Evolutionary conservation across 2,113 vertebrate genomes (phyloP), one percentile per base, ranked within the genome.

Genomic region (Parus major): DNA sequence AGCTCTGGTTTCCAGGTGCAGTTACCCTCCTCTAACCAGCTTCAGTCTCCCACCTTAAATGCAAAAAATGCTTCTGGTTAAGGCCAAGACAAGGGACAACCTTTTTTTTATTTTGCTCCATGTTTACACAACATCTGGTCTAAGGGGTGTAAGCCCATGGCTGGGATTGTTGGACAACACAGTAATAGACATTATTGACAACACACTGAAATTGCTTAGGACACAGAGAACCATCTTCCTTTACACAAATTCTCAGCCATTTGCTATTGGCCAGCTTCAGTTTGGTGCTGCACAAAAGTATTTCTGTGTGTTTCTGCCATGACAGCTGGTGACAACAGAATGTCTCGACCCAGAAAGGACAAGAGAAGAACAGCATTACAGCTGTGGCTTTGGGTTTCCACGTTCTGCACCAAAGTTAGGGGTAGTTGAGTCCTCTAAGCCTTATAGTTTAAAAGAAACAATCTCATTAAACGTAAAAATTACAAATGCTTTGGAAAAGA

Each of bases 401-500:
- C 2, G 0, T 55, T 70, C 52, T 47, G 33, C 36, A 95, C 17
- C 46, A 28, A 89, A 85, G 44, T 77, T 79, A 47, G 1, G 15
- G 22, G n/a, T 18, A 65, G 36, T 29, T 0, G 0, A 53, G 63
- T 52, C 69, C 80, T 75, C 56, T 35, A 52, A 72, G 57, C 42
- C 41, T 82, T 70, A 46, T 12, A 65, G 61, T 36, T 92, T 63
- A 42, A 88, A 90, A 91, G 52, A 79, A 92, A 90, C 52, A 31
- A 59, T 87, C 79, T 87, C 79, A 80, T 91, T 93, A 83, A 75
- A 93, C n/a, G 41, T 69, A 92, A 75, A 92, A 95, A 88, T 50
- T 70, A 82, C 90, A 88, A 47, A 75, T 83, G 84, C 57, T 88
- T 78, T 87, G 79, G 77, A 75, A 92, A 83, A 93, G 55, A 49